Evolutionary conservation across 92 coral and sea anemone species (phyloP).

Genomic region (Parazoanthus swiftii): DNA sequence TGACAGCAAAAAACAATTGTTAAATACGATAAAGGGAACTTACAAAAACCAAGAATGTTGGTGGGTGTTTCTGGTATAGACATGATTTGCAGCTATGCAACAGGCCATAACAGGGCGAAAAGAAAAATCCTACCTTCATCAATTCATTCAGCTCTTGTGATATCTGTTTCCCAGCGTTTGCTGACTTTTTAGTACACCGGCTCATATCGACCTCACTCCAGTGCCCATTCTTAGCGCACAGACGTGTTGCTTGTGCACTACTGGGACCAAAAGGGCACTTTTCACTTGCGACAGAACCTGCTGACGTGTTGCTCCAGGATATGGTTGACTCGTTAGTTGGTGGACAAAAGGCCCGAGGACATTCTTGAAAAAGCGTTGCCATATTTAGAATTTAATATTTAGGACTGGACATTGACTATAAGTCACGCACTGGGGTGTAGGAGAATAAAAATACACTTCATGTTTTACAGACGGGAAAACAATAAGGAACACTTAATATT

Average conservation of each 20-base stretch:
- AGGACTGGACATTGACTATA: no score
- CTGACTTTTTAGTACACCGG: background rate
- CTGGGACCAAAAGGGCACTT: background rate
- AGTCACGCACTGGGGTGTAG: no score
- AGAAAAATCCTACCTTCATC: background rate
- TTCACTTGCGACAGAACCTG: background rate
- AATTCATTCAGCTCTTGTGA: background rate
- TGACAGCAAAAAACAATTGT: no score
- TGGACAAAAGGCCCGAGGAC: slow-evolving; percentile 9
- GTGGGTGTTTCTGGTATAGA: no score
- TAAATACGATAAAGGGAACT: no score
- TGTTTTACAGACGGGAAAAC: no score
- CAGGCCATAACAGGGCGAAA: background rate
- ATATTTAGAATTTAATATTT: no score
- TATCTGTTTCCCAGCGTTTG: background rate
- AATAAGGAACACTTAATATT: no score
- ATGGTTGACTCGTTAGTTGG: background rate
- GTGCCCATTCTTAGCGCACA: background rate
- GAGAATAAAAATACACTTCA: no score
- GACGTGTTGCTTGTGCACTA: slow-evolving; percentile 1
- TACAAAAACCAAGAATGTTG: no score
- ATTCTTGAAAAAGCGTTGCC: background rate
- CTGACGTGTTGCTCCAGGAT: slow-evolving; percentile 17
- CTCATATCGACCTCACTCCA: background rate
- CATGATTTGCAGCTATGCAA: no score